phyloP scores from a whole-genome alignment of 2,113 vertebrate genomes.

The Potamarius usumacintae region DNA sequence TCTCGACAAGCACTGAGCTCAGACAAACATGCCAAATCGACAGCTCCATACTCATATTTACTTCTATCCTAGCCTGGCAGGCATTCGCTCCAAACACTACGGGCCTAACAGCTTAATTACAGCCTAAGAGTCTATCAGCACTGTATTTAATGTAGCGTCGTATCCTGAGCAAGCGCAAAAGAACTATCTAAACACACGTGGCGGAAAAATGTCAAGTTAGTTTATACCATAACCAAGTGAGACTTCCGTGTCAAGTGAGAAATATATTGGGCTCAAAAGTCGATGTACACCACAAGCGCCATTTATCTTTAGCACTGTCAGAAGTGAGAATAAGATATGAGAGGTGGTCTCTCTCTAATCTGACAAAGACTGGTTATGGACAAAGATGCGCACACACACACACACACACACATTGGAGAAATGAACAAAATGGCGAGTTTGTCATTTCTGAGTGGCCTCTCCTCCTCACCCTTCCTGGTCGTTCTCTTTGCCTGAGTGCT shows the following conservation, averaged over 20 bases:
- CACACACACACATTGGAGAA: conserved; percentile 55
- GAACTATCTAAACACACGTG: conserved; percentile 72
- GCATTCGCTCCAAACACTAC: conserved; percentile 64
- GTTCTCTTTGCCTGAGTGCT: conserved; percentile 81
- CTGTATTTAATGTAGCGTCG: conserved; percentile 62
- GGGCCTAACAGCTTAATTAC: conserved; percentile 71
- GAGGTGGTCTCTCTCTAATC: conserved; percentile 73
- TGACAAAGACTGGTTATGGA: conserved; percentile 62
- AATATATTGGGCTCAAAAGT: conserved; percentile 70
- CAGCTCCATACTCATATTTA: conserved; percentile 49
- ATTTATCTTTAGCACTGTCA: conserved; percentile 74
- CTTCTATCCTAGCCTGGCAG: conserved; percentile 61
- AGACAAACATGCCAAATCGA: conserved; percentile 49
- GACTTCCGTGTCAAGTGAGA: conserved; percentile 73
- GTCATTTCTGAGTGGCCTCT: conserved; percentile 50
- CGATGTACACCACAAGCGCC: conserved; percentile 69
- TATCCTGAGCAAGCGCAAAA: conserved; percentile 63
- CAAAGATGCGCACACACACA: conserved; percentile 55
- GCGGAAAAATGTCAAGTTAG: conserved; percentile 61
- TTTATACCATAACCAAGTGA: conserved; percentile 71
- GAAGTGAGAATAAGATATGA: conserved; percentile 74
- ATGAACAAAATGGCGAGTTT: conserved; percentile 36
- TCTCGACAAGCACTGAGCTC: conserved; percentile 47
- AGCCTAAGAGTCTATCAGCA: conserved; percentile 63
- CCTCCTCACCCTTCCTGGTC: conserved; percentile 84